Evolutionary conservation across 1,140 invertebrate species (phyloP).

Genomic region (Araneus ventricosus): DNA sequence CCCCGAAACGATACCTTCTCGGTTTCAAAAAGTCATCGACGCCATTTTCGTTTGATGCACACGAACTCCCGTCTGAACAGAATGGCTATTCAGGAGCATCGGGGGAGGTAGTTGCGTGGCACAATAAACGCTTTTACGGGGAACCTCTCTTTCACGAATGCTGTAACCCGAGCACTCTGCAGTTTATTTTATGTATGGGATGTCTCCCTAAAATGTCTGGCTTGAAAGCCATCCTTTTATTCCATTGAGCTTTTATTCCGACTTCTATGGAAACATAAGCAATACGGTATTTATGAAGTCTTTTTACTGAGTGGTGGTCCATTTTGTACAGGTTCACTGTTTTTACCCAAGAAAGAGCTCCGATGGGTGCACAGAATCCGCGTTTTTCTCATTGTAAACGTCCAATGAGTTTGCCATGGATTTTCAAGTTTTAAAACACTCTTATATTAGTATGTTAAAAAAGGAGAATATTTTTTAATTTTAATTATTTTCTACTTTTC

Average conservation of each 20-base stretch:
- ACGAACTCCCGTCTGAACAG: neutral
- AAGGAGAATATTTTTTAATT: too few species aligned
- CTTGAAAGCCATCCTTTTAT: slow-evolving; percentile 50
- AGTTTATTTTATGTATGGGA: slow-evolving; percentile 59
- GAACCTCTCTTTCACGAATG: neutral
- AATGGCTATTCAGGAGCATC: neutral
- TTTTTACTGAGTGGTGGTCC: neutral
- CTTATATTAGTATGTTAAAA: too few species aligned
- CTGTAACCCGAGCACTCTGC: slow-evolving; percentile 24
- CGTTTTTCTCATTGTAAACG: too few species aligned
- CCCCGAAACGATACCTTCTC: neutral
- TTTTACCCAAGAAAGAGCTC: neutral
- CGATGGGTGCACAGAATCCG: too few species aligned
- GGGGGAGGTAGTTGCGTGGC: neutral
- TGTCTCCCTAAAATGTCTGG: slow-evolving; percentile 42
- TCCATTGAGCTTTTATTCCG: neutral
- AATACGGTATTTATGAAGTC: neutral
- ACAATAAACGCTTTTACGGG: slow-evolving; percentile 66
- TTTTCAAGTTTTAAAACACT: too few species aligned
- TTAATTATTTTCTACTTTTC: too few species aligned
- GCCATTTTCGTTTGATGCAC: slow-evolving; percentile 10
- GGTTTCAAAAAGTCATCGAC: slow-evolving; percentile 46
- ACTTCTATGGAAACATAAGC: neutral
- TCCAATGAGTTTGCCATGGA: too few species aligned
- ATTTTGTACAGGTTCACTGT: neutral